Evolutionary conservation across 2,888 invertebrate genomes (phyloP), one percentile per base, ranked within the genome.

Genomic region (Hemaris fuciformis): DNA sequence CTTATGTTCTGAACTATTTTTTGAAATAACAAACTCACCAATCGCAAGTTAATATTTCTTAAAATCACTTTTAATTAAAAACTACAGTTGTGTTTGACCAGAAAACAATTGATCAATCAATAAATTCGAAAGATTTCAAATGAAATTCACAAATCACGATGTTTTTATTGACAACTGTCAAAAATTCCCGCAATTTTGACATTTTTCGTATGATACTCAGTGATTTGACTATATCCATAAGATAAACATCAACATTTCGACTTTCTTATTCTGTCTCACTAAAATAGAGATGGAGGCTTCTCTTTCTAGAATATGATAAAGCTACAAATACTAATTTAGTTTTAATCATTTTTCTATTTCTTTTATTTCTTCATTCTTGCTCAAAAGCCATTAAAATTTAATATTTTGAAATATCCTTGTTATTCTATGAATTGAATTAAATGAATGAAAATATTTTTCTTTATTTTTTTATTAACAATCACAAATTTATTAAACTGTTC

Each of bases 101-200:
- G 65, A 68, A 70, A 66, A 62, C 64, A 65, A 13, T 23, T 60
- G 69, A 71, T 71, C 66, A 74, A 74, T 73, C 69, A 71, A 76
- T 69, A 68, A 74, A 71, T 68, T 70, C 64, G 65, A 66, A 64
- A 69, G 63, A 79, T 74, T 77, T 72, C 74, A 76, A 78, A 82
- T 68, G 72, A 83, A 80, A 76, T 72, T 75, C 74, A 72, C 76
- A 72, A 76, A 68, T 80, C 83, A 81, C 79, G 81, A 83, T 89
- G 88, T 91, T 89, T 85, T 88, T 89, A 88, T 89, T 89, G 88
- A 89, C 86, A 89, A 88, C 83, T 89, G 88, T 88, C 88, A 89
- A 85, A 88, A 83, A 82, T 83, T 89, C 89, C 89, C 89, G 89
- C 89, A 89, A 85, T 79, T 84, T 84, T 88, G 87, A 87, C 86